Percentiles rank a stretch among this genome's conserved stretches.
These are phyloP conservation scores for Plodia interpunctella DNA, from an alignment of 1,140 invertebrate genomes.

Conservation along the genomic window DNA sequence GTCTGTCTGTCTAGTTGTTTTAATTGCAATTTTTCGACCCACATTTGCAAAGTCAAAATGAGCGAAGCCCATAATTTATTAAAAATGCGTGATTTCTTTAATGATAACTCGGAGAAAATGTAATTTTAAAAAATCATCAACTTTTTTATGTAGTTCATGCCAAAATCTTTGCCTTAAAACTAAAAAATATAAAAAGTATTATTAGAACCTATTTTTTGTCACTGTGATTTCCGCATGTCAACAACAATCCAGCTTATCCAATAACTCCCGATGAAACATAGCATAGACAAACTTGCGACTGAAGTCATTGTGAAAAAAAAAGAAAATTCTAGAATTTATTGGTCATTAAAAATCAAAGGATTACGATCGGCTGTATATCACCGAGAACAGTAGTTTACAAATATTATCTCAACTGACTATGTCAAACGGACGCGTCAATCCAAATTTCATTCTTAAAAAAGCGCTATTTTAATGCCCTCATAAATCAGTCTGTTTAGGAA, in stretches of 20 bases:
- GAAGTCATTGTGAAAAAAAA: neutral
- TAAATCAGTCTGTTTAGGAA: slow-evolving; percentile 11
- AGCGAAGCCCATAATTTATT: too few relatives aligned
- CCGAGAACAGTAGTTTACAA: slow-evolving; percentile 8
- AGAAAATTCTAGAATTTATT: slow-evolving; percentile 1
- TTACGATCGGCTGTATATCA: slow-evolving; percentile 5
- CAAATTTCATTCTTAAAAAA: neutral
- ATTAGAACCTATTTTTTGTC: neutral
- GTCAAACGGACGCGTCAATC: slow-evolving; percentile 12
- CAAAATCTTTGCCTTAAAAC: too few relatives aligned
- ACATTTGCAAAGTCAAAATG: too few relatives aligned
- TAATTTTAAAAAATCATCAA: too few relatives aligned
- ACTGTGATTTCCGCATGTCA: neutral
- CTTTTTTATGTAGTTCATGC: too few relatives aligned
- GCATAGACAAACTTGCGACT: neutral
- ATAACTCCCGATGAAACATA: neutral
- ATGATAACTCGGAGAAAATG: too few relatives aligned
- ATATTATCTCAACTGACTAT: slow-evolving; percentile 12
- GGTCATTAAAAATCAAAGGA: slow-evolving; percentile 11
- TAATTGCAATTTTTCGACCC: neutral
- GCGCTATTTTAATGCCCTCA: slow-evolving; percentile 4
- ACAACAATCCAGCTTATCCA: neutral
- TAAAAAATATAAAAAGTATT: too few relatives aligned
- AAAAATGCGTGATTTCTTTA: too few relatives aligned
- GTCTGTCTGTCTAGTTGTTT: slow-evolving; percentile 25